Percentiles rank a stretch among this genome's conserved stretches.
phyloP scores from a whole-genome alignment of 2,888 invertebrate species.

The Hydriomena furcata region DNA sequence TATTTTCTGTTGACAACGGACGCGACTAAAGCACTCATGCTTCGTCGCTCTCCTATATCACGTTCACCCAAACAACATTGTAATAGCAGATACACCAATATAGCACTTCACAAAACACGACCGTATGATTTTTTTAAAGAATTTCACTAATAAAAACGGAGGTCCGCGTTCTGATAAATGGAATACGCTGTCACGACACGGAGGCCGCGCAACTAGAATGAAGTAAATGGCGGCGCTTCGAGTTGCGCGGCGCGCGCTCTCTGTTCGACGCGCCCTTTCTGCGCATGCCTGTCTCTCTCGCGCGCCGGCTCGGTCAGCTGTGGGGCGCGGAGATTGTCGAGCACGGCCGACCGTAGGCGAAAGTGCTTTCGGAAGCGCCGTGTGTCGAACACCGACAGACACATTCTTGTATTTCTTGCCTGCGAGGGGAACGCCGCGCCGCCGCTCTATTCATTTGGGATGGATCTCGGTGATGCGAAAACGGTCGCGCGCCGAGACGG shows the following conservation, averaged over 20 bases:
- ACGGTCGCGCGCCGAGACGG: conserved; percentile 17
- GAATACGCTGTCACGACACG: conserved; percentile 75
- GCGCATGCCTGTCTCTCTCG: conserved; percentile 54
- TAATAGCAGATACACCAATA: conserved; percentile 59
- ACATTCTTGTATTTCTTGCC: conserved; percentile 59
- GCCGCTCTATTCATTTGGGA: conserved; percentile 45
- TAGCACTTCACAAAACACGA: conserved; percentile 57
- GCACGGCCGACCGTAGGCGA: conserved; percentile 67
- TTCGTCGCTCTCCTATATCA: conserved; percentile 50
- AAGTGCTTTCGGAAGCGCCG: conserved; percentile 73
- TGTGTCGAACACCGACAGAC: conserved; percentile 45
- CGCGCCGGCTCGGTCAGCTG: conserved; percentile 75
- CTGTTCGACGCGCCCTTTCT: conserved; percentile 42
- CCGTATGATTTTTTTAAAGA: conserved; percentile 64
- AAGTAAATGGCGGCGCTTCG: conserved; percentile 75
- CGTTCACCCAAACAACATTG: conserved; percentile 53
- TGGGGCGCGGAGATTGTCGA: conserved; percentile 72
- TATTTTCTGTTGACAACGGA: conserved; percentile 79
- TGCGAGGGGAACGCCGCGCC: conserved; percentile 29
- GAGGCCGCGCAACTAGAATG: conserved; percentile 72
- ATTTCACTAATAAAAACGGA: conserved; percentile 74
- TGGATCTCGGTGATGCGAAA: conserved; percentile 32
- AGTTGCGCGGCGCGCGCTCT: conserved; percentile 64
- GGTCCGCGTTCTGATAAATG: conserved; percentile 60
- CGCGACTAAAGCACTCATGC: conserved; percentile 69